Evolutionary conservation across 2,113 vertebrate species (phyloP).

Genomic region (Crotalus horridus): DNA sequence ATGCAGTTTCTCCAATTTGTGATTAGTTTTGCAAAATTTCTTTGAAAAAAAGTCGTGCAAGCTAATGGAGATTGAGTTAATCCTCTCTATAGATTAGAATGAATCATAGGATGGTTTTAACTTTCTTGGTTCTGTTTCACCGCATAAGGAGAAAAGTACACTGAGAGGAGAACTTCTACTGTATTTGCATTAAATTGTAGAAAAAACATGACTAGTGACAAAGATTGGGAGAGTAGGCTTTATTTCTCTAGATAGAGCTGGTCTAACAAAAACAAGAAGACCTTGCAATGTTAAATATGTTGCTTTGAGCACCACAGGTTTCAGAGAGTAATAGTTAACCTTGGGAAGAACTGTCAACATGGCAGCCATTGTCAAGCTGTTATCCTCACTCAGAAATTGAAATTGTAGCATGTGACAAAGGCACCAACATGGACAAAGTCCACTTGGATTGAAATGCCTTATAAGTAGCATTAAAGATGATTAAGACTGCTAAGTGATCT

Average conservation of each 20-base stretch:
- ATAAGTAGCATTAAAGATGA: background rate
- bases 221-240: background rate
- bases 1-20: background rate
- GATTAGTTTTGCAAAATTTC: background rate
- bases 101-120: background rate
- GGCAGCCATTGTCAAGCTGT: background rate
- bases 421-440: background rate
- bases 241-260: background rate
- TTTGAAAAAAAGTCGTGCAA: background rate
- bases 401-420: background rate
- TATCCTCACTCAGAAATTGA: background rate
- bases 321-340: background rate
- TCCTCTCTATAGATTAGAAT: background rate
- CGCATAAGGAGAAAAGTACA: background rate
- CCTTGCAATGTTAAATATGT: background rate
- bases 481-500: background rate
- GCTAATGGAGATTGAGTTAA: background rate
- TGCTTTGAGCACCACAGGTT: background rate
- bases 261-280: background rate
- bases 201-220: background rate
- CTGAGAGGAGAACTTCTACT: background rate
- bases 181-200: background rate
- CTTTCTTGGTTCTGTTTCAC: background rate
- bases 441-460: background rate
- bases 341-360: background rate